A percentile compares a stretch with the other conserved stretches of the same genome.
phyloP scores from a whole-genome alignment of 2,113 vertebrate species.

The Panurus biarmicus region DNA sequence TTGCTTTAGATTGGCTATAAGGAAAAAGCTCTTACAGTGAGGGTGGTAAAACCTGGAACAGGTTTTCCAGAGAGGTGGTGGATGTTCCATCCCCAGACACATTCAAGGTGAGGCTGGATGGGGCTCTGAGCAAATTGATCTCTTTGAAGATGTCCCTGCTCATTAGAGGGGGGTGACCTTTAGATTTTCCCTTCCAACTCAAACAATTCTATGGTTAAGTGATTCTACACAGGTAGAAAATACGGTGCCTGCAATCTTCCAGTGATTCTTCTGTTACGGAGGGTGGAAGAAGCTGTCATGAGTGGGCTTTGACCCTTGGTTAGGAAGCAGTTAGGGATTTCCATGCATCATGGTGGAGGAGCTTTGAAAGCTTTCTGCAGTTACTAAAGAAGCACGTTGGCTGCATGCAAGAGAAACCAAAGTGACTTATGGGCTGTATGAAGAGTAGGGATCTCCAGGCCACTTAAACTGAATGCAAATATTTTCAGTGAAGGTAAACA shows the following conservation, averaged over 20 bases:
- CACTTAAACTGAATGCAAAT: background rate
- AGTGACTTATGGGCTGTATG: background rate
- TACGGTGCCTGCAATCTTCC: accelerated
- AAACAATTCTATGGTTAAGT: background rate
- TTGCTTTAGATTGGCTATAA: background rate
- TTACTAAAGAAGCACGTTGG: background rate
- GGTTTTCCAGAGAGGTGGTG: background rate
- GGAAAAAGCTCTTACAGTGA: background rate
- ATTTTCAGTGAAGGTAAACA: background rate
- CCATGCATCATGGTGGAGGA: background rate
- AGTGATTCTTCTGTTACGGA: accelerated
- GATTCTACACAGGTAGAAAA: background rate
- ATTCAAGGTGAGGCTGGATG: background rate
- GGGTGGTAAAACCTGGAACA: background rate
- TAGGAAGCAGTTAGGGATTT: background rate
- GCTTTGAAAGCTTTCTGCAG: background rate
- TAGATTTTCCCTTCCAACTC: background rate
- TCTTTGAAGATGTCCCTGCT: background rate
- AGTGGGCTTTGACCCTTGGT: background rate
- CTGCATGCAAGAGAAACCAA: background rate
- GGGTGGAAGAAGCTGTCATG: background rate
- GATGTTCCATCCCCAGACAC: background rate
- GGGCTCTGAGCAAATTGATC: background rate
- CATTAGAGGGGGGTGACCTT: background rate
- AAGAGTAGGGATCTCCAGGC: background rate